Evolutionary conservation across 2,888 invertebrate species (phyloP).

Genomic region (Sarcophaga caerulescens): DNA sequence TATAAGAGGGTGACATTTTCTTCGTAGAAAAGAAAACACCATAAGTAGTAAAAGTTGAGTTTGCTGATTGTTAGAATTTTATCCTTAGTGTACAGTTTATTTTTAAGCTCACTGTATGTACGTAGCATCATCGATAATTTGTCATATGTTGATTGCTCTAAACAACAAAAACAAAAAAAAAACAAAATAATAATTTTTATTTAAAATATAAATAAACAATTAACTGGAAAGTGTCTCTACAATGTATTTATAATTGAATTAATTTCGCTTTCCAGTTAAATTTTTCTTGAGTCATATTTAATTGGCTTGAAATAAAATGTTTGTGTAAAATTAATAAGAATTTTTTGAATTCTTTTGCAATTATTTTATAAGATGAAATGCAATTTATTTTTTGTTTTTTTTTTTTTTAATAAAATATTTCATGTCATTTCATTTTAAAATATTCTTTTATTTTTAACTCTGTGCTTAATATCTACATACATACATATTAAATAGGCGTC

Average conservation of each 20-base stretch:
- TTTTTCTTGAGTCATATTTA: too few species aligned
- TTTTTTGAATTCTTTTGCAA: not conserved
- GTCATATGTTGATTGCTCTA: not conserved
- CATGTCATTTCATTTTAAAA: not conserved
- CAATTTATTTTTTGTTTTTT: slow-evolving; percentile 31
- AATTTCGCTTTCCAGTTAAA: slow-evolving; percentile 9
- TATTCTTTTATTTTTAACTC: not conserved
- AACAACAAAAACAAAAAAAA: slow-evolving; percentile 29
- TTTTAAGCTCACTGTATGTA: not conserved
- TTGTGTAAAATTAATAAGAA: not conserved
- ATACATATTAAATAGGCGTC: not conserved
- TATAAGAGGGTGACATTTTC: too few species aligned
- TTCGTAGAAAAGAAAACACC: too few species aligned
- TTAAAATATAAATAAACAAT: slow-evolving; percentile 24
- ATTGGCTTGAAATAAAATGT: not conserved
- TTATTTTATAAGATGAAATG: slow-evolving; percentile 1
- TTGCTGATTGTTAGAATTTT: too few species aligned
- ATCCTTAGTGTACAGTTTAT: too few species aligned
- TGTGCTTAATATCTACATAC: not conserved
- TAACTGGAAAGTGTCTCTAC: not conserved
- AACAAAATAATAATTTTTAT: slow-evolving; percentile 6
- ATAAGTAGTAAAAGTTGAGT: too few species aligned
- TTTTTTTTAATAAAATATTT: not conserved
- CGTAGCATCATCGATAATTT: slow-evolving; percentile 4
- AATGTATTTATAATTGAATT: slow-evolving; percentile 31